These are phyloP conservation scores for Ciconia maguari DNA, from an alignment of 2,113 vertebrate species.

Conservation along the genomic window DNA sequence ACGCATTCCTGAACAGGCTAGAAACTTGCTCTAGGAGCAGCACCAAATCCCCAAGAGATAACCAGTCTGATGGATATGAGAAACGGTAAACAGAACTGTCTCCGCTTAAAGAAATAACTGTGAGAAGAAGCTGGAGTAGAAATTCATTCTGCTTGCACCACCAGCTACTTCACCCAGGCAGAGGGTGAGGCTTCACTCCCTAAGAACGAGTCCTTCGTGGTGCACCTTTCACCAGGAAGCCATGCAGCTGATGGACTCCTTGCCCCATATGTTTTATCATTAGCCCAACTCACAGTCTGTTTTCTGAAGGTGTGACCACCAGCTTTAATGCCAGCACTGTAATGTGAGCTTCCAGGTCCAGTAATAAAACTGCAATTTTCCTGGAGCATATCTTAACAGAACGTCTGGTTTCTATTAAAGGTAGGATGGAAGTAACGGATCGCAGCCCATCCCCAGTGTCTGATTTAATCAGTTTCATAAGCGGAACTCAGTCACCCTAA, in stretches of 20 bases:
- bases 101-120: neutral
- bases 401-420: conserved; percentile 54
- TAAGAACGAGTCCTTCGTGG: neutral
- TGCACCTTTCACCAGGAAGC: neutral
- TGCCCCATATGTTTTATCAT: neutral
- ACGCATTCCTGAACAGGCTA: neutral
- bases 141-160: neutral
- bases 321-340: neutral
- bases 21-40: neutral
- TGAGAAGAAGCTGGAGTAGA: neutral
- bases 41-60: neutral
- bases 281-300: neutral
- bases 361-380: conserved; percentile 5
- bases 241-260: neutral
- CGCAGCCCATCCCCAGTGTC: conserved; percentile 7
- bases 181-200: neutral
- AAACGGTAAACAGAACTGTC: neutral
- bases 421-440: conserved; percentile 30
- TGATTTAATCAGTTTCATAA: conserved; percentile 55
- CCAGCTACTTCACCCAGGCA: neutral
- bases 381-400: neutral
- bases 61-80: neutral
- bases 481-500: conserved; percentile 36
- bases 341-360: neutral
- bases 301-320: conserved; percentile 2